Evolutionary conservation across 2,113 vertebrate species (phyloP).

Genomic region (Melanerpes aurifrons): DNA sequence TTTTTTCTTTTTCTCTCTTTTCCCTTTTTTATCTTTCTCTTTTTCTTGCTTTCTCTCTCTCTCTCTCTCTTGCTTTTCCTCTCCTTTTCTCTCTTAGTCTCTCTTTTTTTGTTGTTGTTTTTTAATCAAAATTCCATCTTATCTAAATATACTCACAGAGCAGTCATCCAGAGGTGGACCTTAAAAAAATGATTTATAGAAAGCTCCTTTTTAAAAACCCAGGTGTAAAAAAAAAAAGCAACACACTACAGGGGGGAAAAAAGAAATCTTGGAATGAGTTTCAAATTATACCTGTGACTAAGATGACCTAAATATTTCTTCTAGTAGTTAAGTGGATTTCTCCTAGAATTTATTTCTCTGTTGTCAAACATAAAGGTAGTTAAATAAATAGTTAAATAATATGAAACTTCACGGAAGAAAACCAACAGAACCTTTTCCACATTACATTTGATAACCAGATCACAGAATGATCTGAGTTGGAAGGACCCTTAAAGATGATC

Average conservation of each 20-base stretch:
- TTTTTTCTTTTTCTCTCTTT: too few species aligned
- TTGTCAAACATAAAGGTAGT: not conserved
- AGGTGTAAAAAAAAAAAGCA: not conserved
- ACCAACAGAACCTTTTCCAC: accelerated
- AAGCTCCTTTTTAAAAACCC: not conserved
- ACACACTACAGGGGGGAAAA: not conserved
- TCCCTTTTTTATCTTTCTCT: too few species aligned
- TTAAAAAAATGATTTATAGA: not conserved
- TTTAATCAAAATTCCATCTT: not conserved
- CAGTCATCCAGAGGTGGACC: not conserved
- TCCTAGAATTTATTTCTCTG: not conserved
- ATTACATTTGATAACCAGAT: accelerated
- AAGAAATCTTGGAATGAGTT: not conserved
- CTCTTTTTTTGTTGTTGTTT: too few species aligned
- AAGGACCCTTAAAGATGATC: not conserved
- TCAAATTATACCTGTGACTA: not conserved
- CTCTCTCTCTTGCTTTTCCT: too few species aligned
- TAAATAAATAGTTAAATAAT: not conserved
- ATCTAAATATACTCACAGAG: not conserved
- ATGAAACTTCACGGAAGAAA: not conserved
- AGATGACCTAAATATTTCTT: not conserved
- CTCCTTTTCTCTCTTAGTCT: not conserved
- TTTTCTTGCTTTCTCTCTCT: not conserved
- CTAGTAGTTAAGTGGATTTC: not conserved
- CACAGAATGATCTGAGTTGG: not conserved